Evolutionary conservation across 2,113 vertebrate genomes (phyloP).

Genomic region (Psilopogon haemacephalus): DNA sequence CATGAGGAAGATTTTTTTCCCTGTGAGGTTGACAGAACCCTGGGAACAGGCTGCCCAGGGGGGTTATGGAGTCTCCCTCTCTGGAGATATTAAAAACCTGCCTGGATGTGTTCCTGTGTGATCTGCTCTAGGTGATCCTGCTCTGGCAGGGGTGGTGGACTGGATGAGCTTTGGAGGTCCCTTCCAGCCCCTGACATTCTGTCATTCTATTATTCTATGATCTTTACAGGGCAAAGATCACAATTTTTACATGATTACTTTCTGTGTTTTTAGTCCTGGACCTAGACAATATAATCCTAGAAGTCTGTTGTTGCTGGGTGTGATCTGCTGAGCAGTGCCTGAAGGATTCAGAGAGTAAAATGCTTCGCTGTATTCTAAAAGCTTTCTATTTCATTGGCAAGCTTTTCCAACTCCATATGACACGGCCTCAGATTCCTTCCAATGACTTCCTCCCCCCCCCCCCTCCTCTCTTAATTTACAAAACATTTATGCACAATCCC

Average conservation of each 20-base stretch:
- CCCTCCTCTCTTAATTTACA: slow-evolving; percentile 56
- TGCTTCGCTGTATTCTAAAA: neutral
- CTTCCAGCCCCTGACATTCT: too few relatives aligned
- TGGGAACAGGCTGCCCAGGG: too few relatives aligned
- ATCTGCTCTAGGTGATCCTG: too few relatives aligned
- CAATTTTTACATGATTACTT: neutral
- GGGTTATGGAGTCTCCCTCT: too few relatives aligned
- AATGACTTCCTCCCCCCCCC: slow-evolving; percentile 32
- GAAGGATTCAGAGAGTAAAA: neutral
- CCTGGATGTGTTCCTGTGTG: too few relatives aligned
- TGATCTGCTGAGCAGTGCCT: neutral
- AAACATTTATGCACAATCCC: slow-evolving; percentile 54
- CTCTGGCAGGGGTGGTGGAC: too few relatives aligned
- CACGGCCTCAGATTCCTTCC: neutral
- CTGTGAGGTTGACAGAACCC: too few relatives aligned
- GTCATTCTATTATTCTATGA: too few relatives aligned
- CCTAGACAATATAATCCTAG: neutral
- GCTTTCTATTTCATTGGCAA: neutral
- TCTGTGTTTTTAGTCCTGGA: neutral
- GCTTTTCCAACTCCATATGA: neutral
- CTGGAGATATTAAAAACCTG: too few relatives aligned
- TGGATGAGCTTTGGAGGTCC: too few relatives aligned
- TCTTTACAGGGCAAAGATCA: neutral
- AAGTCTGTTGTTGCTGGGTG: neutral
- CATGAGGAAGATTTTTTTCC: too few relatives aligned